Base-by-base conservation (phyloP, 92 coral and sea anemone species). In the Porites cylindrica region DNA sequence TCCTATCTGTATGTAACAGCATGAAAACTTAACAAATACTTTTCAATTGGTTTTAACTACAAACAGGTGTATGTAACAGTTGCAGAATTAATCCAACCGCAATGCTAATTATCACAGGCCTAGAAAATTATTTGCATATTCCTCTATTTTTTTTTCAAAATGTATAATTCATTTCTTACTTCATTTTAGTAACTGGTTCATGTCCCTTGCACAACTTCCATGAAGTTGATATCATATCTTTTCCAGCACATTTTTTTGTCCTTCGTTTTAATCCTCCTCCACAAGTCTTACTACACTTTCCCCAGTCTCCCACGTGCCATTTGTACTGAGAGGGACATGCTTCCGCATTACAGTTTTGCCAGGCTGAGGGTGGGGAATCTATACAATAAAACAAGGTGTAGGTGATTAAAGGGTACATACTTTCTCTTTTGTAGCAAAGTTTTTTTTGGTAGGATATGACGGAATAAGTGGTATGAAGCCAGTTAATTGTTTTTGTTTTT, bases 311-410 rank as follows among this genome's bases (percentile, higher is more conserved):
- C 9, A 72, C 50, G 78, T 83, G 86, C 98, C 98, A 94, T 85
- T 78, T 87, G 85, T 92, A 94, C 3, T 91, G 95, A 52, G 91
- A 86, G 77, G 98, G 98, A 58, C 98, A 94, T 11, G 95, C 92
- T 5, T 87, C 73, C 61, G 60, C 68, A 77, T 89, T 94, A 59
- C 98, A 94, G 63, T 75, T 90, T 79, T 84, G 61, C 98, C 98
- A 94, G 1, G 98, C 95, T 52, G 81, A 84, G 1, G 98, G 95
- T 2, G 98, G 92, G 64, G 84, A 56, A 14, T 88, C 95, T 90
- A 56, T 1, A 66, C 8, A 50, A 38, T 17, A 8, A 2, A 50
- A 7, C 51, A 12, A n/a, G 50, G 10, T 1, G 17, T 6, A 11
- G 0, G 53, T 11, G 9, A 23, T 14, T 32, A 69, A 69, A 6